Conservation (phyloP, 2,113 vertebrate species). For the Lepus timidus region DNA sequence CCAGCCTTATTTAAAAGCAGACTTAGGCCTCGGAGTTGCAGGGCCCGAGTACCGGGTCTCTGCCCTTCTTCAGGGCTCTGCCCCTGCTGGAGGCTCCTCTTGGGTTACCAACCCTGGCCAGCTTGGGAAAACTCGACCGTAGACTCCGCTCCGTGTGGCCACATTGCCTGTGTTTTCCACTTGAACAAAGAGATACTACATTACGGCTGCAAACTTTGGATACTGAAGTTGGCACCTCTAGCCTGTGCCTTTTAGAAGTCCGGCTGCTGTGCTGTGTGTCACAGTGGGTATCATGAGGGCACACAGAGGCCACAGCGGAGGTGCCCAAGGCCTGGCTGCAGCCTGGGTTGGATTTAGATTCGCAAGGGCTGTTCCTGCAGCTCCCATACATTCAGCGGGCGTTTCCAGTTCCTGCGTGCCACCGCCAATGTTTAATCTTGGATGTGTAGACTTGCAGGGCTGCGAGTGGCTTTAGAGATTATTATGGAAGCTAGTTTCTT, state of each 20-base stretch:
- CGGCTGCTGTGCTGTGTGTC: fast-evolving
- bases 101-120: neutral
- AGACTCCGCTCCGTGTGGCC: neutral
- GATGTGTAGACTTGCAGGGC: neutral
- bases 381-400: no score
- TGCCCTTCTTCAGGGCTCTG: neutral
- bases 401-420: neutral
- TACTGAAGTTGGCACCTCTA: neutral
- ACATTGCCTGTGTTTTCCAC: neutral
- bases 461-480: neutral
- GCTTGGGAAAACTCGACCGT: neutral
- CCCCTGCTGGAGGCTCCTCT: neutral
- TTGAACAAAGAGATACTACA: neutral
- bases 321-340: neutral
- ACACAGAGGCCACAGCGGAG: neutral
- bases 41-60: neutral
- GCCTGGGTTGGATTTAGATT: neutral
- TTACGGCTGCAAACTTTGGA: neutral
- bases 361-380: neutral
- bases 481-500: neutral
- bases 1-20: neutral
- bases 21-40: neutral
- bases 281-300: neutral
- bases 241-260: neutral
- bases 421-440: neutral